Base-by-base conservation (phyloP, 1,140 invertebrate species). In the Chrysoperla carnea region DNA sequence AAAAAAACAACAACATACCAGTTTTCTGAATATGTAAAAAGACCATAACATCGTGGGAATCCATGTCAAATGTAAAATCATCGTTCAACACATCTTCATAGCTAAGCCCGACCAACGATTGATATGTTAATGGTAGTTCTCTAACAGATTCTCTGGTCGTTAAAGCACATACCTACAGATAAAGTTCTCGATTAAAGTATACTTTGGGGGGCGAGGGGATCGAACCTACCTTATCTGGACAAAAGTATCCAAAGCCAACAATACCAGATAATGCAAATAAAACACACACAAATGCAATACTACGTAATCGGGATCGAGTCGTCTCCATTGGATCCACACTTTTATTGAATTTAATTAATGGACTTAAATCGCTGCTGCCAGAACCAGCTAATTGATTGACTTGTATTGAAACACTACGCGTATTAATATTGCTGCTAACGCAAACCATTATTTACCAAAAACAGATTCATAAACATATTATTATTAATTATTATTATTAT, bases 21-120 rank as follows among this genome's bases (percentile, higher is more conserved):
- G 85, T 90, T 63, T 99, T 98, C 64, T 98, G 94, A 63, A 98
- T 96, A 59, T 99, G 94, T 36, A 99, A 66, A 62, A 98, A 98
- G 13, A 99, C 92, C 68, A 99, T 85, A 13, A 98, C 93, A 69
- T 98, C 94, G 52, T 86, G 79, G 6, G 80, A 83, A 57, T 86
- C 80, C 56, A 93, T 83, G 58, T 89, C 81, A 63, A 89, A 89
- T 49, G 80, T 73, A 61, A 84, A 84, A 58, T 85, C 83, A 58
- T 88, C 83, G 53, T 83, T 82, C 12, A 85, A 69, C 48, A 88
- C 76, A 60, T 87, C 83, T 50, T 86, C 83, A 55, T 86, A 87
- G 49, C 77, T 78, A 39, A 80, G 61, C 14, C 75, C 73, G 23
- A 62, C 31, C 8, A 33, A 11, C 4, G 8, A 11, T 12, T 33